phyloP scores from a whole-genome alignment of 2,797 vertebrate genomes.

The Schizopygopsis pylzovi region DNA sequence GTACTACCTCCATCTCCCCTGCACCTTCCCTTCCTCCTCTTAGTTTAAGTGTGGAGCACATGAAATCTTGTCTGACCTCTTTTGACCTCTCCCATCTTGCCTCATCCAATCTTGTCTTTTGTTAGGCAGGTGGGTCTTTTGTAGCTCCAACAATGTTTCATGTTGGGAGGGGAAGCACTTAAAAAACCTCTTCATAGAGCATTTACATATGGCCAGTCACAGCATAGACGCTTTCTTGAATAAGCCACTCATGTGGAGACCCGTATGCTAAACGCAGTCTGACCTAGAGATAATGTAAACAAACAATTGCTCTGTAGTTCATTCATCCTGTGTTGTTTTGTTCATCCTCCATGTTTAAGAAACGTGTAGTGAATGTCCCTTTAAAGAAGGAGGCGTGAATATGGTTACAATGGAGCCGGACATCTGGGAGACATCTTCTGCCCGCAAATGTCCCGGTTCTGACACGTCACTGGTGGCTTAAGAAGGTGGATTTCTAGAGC shows the following conservation, averaged over 20 bases:
- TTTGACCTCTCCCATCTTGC: slow-evolving; percentile 52
- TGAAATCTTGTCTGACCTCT: slow-evolving; percentile 57
- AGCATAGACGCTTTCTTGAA: slow-evolving; percentile 38
- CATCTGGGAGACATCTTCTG: slow-evolving; percentile 63
- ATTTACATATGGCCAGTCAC: slow-evolving; percentile 52
- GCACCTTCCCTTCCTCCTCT: slow-evolving; percentile 62
- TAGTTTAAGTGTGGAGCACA: slow-evolving; percentile 47
- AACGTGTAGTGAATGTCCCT: slow-evolving; percentile 42
- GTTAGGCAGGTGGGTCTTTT: slow-evolving; percentile 59
- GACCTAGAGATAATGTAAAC: slow-evolving; percentile 46
- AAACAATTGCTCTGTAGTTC: slow-evolving; percentile 45
- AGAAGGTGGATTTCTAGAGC: slow-evolving; percentile 69
- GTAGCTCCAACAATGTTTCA: slow-evolving; percentile 54
- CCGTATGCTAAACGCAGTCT: slow-evolving; percentile 36
- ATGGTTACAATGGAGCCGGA: slow-evolving; percentile 56
- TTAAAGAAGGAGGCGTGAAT: slow-evolving; percentile 44
- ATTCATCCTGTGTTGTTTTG: slow-evolving; percentile 27
- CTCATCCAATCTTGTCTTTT: slow-evolving; percentile 52
- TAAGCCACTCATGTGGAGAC: slow-evolving; percentile 37
- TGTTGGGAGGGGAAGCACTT: slow-evolving; percentile 55
- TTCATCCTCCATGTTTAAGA: neutral
- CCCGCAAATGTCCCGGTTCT: slow-evolving; percentile 53
- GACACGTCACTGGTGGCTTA: slow-evolving; percentile 45
- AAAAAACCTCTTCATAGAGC: slow-evolving; percentile 33
- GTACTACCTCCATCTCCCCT: slow-evolving; percentile 45